phyloP scores from a whole-genome alignment of 2,113 vertebrate genomes.

The Gobius niger region DNA sequence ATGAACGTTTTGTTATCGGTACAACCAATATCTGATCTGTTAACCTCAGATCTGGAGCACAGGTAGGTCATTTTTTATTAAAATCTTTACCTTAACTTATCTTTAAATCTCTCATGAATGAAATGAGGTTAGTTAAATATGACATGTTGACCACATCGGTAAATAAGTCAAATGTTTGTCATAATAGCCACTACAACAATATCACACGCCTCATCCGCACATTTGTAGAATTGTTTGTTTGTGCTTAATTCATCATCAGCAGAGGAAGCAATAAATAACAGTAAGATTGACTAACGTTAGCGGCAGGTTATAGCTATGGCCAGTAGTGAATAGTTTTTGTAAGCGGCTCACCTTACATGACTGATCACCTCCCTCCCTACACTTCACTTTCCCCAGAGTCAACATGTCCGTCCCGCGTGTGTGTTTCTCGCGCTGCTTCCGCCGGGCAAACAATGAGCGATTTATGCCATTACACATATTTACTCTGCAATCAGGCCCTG shows the following conservation, averaged over 20 bases:
- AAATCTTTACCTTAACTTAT: too few species aligned
- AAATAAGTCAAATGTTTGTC: too few species aligned
- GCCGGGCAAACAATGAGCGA: constrained; percentile 64
- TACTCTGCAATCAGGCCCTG: constrained; percentile 68
- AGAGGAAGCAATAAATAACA: not conserved
- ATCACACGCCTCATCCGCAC: too few species aligned
- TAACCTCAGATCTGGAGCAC: too few species aligned
- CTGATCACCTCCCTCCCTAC: constrained; percentile 47
- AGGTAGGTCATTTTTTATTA: too few species aligned
- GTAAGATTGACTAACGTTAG: not conserved
- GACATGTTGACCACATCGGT: too few species aligned
- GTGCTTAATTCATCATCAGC: not conserved
- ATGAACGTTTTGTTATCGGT: too few species aligned
- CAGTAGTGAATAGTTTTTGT: constrained; percentile 1
- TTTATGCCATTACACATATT: constrained; percentile 74
- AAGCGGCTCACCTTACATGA: constrained; percentile 27
- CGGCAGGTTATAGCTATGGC: not conserved
- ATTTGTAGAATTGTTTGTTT: too few species aligned
- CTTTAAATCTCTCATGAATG: too few species aligned
- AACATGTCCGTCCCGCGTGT: constrained; percentile 53
- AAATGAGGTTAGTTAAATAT: too few species aligned
- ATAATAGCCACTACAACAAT: too few species aligned
- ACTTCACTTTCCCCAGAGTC: constrained; percentile 64
- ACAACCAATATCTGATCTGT: too few species aligned
- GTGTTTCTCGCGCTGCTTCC: constrained; percentile 30